Evolutionary conservation across 2,113 vertebrate species (phyloP).

Genomic region (Lipophrys pholis): DNA sequence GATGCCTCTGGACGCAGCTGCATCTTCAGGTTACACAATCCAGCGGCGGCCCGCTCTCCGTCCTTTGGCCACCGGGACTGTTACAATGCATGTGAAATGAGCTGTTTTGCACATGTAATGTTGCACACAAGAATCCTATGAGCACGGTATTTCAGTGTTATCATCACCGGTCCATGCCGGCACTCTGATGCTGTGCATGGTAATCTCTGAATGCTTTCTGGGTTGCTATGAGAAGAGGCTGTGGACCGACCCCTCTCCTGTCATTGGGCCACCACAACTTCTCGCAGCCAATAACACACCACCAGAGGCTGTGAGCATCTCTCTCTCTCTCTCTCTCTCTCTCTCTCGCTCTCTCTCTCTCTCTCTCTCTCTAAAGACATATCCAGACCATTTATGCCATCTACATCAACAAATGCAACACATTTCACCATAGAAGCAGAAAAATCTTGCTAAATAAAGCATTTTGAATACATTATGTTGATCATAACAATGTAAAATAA

Average conservation of each 20-base stretch:
- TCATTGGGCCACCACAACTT: conserved; percentile 55
- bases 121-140: not conserved
- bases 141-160: not conserved
- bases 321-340: not conserved
- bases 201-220: conserved; percentile 52
- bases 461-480: no score
- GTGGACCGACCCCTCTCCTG: conserved; percentile 49
- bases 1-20: conserved; percentile 5
- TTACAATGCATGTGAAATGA: conserved; percentile 1
- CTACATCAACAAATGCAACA: not conserved
- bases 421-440: no score
- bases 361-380: conserved; percentile 4
- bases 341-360: conserved; percentile 8
- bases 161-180: conserved; percentile 22
- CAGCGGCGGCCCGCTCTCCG: not conserved
- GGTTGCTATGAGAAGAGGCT: conserved; percentile 75
- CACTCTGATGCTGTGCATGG: conserved; percentile 29
- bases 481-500: no score
- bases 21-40: conserved; percentile 12
- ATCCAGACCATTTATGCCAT: not conserved
- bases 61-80: not conserved
- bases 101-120: conserved; percentile 8
- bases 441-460: no score
- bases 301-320: conserved; percentile 33
- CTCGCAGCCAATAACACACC: conserved; percentile 65